Percentiles rank a stretch among this genome's conserved stretches.
These are phyloP conservation scores for Asbolus verrucosus DNA, from an alignment of 1,140 invertebrate species.

Conservation along the genomic window DNA sequence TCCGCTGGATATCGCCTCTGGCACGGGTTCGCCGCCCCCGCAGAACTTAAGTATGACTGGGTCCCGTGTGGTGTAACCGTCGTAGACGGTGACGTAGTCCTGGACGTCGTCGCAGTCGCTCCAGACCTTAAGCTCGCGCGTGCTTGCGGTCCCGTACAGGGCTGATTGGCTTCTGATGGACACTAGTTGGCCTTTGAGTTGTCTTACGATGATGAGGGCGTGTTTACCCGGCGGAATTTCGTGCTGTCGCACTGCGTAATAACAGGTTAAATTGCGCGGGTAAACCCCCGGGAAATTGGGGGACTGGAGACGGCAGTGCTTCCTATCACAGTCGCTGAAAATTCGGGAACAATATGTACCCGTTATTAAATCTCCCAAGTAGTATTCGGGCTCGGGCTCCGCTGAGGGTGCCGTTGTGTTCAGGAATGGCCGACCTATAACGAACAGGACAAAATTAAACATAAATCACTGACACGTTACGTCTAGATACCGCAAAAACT, in stretches of 20 bases:
- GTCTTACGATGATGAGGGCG: slow-evolving; percentile 84
- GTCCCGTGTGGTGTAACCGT: slow-evolving; percentile 87
- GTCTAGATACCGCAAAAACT: slow-evolving; percentile 4
- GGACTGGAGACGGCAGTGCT: slow-evolving; percentile 87
- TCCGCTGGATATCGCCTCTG: slow-evolving; percentile 84
- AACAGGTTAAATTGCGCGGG: slow-evolving; percentile 89
- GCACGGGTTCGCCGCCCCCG: slow-evolving; percentile 85
- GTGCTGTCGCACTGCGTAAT: slow-evolving; percentile 84
- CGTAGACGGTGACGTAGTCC: slow-evolving; percentile 91
- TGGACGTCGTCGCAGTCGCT: slow-evolving; percentile 87
- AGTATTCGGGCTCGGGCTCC: slow-evolving; percentile 70
- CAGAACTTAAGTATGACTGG: slow-evolving; percentile 91
- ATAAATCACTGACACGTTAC: no score
- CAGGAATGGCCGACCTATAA: slow-evolving; percentile 47
- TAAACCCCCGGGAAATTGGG: slow-evolving; percentile 93
- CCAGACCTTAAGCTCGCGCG: slow-evolving; percentile 71
- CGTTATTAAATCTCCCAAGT: slow-evolving; percentile 86
- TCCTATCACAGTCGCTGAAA: slow-evolving; percentile 89
- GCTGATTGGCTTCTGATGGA: slow-evolving; percentile 80
- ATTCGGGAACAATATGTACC: slow-evolving; percentile 91
- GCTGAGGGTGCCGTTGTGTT: slow-evolving; percentile 59
- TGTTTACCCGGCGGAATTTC: slow-evolving; percentile 85
- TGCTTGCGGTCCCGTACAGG: slow-evolving; percentile 66
- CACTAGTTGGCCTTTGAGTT: slow-evolving; percentile 84
- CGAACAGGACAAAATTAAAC: slow-evolving; percentile 12